These are phyloP conservation scores for Nannospalax galili DNA, from an alignment of 2,113 vertebrate genomes.

Conservation along the genomic window DNA sequence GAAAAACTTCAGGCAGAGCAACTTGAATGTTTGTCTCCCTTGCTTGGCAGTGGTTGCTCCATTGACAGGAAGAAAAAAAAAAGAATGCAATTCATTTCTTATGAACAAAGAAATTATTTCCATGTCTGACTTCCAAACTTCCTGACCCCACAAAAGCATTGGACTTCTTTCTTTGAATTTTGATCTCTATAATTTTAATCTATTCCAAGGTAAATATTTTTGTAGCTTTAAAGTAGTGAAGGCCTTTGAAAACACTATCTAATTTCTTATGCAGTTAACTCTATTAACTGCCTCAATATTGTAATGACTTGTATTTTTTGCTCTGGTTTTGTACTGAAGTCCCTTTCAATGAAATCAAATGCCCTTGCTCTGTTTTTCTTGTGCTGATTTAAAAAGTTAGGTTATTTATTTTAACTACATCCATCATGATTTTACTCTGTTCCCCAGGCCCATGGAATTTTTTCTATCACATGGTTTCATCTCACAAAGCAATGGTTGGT, in stretches of 20 bases:
- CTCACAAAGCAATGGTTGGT: neutral
- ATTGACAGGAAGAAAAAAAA: conserved; percentile 1
- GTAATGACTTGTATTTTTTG: conserved; percentile 36
- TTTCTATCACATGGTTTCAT: conserved; percentile 26
- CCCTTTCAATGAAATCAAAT: conserved; percentile 34
- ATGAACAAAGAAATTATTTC: conserved; percentile 45
- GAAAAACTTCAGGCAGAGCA: neutral
- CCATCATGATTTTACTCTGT: conserved; percentile 36
- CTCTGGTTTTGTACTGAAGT: conserved; percentile 60
- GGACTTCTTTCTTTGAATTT: conserved; percentile 61
- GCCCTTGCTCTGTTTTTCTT: conserved; percentile 30
- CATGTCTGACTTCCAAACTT: conserved; percentile 28
- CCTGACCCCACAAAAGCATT: neutral
- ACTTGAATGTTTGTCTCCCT: conserved; percentile 33
- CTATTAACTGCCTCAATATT: neutral
- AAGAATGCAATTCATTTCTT: conserved; percentile 51
- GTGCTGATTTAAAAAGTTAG: neutral
- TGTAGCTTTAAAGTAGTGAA: conserved; percentile 31
- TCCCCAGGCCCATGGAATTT: neutral
- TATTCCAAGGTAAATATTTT: conserved; percentile 60
- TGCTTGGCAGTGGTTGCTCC: neutral
- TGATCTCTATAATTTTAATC: conserved; percentile 57
- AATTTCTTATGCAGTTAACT: neutral
- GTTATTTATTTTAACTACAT: conserved; percentile 36
- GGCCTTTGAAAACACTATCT: conserved; percentile 23